phyloP scores from a whole-genome alignment of 2,888 invertebrate species.

The Enoplolaimus lenunculus region DNA sequence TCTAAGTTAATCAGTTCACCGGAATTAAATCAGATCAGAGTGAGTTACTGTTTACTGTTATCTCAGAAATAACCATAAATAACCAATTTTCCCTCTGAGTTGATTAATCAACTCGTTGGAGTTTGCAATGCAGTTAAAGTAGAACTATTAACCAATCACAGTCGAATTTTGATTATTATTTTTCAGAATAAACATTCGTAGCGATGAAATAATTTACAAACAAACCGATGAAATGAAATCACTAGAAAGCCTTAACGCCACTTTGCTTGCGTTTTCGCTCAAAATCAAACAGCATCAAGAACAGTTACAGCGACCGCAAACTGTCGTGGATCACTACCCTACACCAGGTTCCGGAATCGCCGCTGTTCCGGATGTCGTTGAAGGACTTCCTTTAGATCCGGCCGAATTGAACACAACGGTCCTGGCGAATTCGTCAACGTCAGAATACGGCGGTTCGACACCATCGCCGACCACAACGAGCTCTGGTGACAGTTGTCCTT shows the following conservation, averaged over 20 bases:
- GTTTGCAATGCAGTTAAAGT: too few species aligned
- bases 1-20: too few species aligned
- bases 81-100: too few species aligned
- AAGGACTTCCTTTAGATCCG: neutral
- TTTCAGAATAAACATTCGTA: neutral
- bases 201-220: constrained; percentile 1
- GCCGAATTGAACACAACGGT: neutral
- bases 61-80: too few species aligned
- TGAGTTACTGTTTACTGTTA: too few species aligned
- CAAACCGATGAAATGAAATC: neutral
- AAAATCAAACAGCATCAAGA: constrained; percentile 12
- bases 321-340: neutral
- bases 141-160: too few species aligned
- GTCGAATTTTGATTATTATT: too few species aligned
- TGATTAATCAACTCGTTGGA: too few species aligned
- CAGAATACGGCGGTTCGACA: neutral
- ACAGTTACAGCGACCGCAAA: neutral
- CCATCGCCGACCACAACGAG: neutral
- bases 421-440: neutral
- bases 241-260: constrained; percentile 14
- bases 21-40: too few species aligned
- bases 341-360: neutral
- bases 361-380: neutral
- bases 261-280: constrained; percentile 13
- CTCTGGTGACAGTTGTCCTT: neutral